Conservation (phyloP, 2,888 invertebrate genomes). For the Synergus itoensis region DNA sequence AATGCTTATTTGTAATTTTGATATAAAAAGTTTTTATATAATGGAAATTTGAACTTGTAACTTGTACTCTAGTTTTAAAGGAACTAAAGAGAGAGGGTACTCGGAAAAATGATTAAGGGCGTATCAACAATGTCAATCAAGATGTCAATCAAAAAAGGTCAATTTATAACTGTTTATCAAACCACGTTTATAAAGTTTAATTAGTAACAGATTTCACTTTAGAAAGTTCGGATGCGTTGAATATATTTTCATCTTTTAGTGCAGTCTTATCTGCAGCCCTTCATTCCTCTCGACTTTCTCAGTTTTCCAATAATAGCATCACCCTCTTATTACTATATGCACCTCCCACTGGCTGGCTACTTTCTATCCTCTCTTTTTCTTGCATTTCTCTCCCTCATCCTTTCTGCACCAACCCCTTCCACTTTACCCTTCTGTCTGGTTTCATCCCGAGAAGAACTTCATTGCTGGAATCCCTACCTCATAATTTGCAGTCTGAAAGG, state of each 20-base stretch:
- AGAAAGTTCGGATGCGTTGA: conserved; percentile 43
- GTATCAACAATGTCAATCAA: no score
- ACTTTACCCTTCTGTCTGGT: conserved; percentile 34
- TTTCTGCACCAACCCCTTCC: conserved; percentile 43
- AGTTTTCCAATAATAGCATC: conserved; percentile 52
- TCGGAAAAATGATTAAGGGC: no score
- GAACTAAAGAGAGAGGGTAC: no score
- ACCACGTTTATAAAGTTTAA: neutral
- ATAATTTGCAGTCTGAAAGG: conserved; percentile 34
- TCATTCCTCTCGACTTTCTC: conserved; percentile 33
- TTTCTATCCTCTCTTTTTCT: conserved; percentile 39
- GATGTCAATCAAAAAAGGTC: no score
- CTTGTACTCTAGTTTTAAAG: no score
- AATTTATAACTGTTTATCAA: neutral
- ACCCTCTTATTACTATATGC: conserved; percentile 48
- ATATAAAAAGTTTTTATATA: no score
- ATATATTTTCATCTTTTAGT: conserved; percentile 60
- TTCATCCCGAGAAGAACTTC: conserved; percentile 27
- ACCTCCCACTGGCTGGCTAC: conserved; percentile 30
- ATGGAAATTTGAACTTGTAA: no score
- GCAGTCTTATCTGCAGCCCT: conserved; percentile 47
- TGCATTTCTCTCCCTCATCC: conserved; percentile 30
- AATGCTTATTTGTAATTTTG: no score
- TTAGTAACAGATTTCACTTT: neutral
- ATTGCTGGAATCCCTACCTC: conserved; percentile 27